phyloP scores from a whole-genome alignment of 92 coral and sea anemone species.

The Paragorgia papillata region DNA sequence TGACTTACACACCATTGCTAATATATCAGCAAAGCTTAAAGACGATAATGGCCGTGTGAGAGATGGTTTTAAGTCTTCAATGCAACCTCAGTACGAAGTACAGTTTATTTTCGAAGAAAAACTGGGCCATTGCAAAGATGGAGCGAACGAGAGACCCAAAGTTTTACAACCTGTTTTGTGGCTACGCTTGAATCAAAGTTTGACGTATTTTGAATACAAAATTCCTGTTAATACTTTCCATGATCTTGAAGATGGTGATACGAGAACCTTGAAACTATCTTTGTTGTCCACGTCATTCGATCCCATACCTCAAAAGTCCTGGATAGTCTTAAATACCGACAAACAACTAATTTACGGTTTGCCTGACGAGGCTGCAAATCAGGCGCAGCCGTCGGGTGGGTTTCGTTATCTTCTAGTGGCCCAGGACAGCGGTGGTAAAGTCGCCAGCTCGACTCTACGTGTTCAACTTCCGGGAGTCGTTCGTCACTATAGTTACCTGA shows the following conservation, averaged over 20 bases:
- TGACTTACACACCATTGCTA: conserved; percentile 31
- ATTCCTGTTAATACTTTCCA: conserved; percentile 48
- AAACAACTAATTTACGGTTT: conserved; percentile 52
- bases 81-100: conserved; percentile 35
- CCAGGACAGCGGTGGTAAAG: conserved; percentile 45
- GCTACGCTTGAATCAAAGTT: background rate
- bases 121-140: conserved; percentile 26
- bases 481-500: conserved; percentile 27
- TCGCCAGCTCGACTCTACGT: conserved; percentile 16
- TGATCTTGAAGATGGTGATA: conserved; percentile 47
- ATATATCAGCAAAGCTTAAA: conserved; percentile 30
- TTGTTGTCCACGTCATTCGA: conserved; percentile 48
- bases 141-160: conserved; percentile 36
- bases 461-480: conserved; percentile 11
- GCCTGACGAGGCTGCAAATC: conserved; percentile 4
- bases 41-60: conserved; percentile 14
- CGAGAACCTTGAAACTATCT: conserved; percentile 47
- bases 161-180: conserved; percentile 4
- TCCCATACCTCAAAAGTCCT: conserved; percentile 28
- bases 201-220: conserved; percentile 16
- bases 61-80: conserved; percentile 13
- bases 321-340: conserved; percentile 43
- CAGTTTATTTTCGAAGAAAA: conserved; percentile 18
- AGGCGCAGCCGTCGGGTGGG: conserved; percentile 30
- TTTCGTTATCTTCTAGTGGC: conserved; percentile 42